Conservation (phyloP, 2,888 invertebrate genomes). For the Campoplex nolae region DNA sequence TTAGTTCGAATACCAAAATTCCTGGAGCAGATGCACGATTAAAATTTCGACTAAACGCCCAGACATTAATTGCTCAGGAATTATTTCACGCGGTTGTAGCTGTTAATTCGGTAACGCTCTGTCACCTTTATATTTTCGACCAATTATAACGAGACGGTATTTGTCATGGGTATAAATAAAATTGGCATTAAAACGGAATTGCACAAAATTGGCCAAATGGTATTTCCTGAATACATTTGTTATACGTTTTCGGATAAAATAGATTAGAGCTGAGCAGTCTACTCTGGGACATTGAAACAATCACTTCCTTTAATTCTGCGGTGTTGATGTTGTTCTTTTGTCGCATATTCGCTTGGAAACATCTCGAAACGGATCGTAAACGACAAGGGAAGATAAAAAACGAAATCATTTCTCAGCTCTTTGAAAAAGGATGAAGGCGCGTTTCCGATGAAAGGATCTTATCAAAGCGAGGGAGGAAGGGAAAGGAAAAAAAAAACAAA, state of each 20-base stretch:
- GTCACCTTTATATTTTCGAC: neutral
- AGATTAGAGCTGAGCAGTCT: no score
- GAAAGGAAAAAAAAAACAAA: neutral
- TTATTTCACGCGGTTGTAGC: conserved; percentile 33
- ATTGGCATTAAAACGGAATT: neutral
- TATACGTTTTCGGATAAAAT: no score
- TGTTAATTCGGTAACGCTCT: neutral
- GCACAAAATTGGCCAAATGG: neutral
- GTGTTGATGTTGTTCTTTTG: neutral
- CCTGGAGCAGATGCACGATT: conserved; percentile 1
- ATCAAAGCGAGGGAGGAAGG: neutral
- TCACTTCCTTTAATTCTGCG: neutral
- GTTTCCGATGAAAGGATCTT: neutral
- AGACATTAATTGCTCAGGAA: conserved; percentile 13
- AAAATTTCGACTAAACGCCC: neutral
- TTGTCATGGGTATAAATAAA: neutral
- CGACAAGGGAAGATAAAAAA: neutral
- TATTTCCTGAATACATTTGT: no score
- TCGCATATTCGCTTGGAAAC: neutral
- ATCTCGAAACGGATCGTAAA: neutral
- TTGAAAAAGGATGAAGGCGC: neutral
- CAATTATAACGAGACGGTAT: conserved; percentile 27
- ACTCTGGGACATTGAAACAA: neutral
- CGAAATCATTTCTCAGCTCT: conserved; percentile 1
- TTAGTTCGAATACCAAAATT: neutral